Percentiles rank a stretch among this genome's conserved stretches.
Evolutionary conservation across 2,797 vertebrate genomes (phyloP).

Genomic region (Caiman crocodilus): DNA sequence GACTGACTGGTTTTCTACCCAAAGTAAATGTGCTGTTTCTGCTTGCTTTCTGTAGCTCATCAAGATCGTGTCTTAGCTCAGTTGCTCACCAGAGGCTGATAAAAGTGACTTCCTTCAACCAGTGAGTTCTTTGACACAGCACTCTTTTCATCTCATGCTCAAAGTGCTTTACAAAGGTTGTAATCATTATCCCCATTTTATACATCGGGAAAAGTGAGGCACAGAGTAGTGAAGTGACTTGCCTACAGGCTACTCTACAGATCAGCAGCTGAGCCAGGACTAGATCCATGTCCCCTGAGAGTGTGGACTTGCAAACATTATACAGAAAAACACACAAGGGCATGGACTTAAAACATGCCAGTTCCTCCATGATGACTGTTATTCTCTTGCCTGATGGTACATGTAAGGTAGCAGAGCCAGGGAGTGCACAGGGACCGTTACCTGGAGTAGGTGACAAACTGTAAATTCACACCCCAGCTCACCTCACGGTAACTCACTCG

Average conservation of each 20-base stretch:
- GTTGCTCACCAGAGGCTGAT: background rate
- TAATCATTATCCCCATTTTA: background rate
- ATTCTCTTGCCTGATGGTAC: too few species aligned
- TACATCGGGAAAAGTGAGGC: background rate
- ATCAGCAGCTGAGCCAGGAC: background rate
- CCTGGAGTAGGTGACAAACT: too few species aligned
- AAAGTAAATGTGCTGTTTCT: background rate
- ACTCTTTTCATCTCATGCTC: background rate
- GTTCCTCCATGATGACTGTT: too few species aligned
- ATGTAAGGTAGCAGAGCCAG: too few species aligned
- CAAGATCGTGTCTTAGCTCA: background rate
- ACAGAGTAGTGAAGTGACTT: fast-evolving
- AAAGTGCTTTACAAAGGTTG: background rate
- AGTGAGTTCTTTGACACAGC: background rate
- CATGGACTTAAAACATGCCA: too few species aligned
- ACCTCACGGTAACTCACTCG: too few species aligned
- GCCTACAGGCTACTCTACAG: background rate
- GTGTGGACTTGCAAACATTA: too few species aligned
- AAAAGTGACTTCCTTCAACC: background rate
- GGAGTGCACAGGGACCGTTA: too few species aligned
- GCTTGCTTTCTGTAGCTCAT: conserved; percentile 16
- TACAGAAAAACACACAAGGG: too few species aligned
- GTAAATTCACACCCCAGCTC: too few species aligned
- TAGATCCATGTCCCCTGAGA: background rate
- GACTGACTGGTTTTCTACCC: conserved; percentile 31